Base-by-base conservation (phyloP, 2,888 invertebrate genomes). In the Rhogogaster chlorosoma region DNA sequence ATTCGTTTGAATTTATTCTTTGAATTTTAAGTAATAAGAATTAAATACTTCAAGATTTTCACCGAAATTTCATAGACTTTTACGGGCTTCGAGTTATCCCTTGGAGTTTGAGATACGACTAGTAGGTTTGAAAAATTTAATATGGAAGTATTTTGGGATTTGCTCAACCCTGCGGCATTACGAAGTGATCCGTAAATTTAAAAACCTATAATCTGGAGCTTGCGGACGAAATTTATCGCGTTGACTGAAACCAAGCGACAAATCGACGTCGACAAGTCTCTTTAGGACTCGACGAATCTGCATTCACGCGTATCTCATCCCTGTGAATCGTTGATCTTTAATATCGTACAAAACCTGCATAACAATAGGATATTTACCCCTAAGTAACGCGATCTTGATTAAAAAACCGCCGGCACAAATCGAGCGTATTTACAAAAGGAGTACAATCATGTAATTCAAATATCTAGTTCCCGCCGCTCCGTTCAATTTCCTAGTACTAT, bases 401-500 rank as follows among this genome's bases (percentile, higher is more conserved):
- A 26, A 22, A 73, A 73, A 73, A n/a, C 38, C n/a, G 5, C 5
- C 49, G 18, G 49, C 18, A 36, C 42, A 75, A 22, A 29, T 77
- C 49, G 61, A 45, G 32, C 32, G 32, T 90, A 91, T 91, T 93
- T 92, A 93, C 90, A 93, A 87, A 87, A 92, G 88, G 82, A 93
- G 89, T 86, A 93, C 92, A 87, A 93, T 92, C 92, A 92, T 92
- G 86, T 92, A 92, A 90, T 92, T 92, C 89, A 93, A 89, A 90
- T 91, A 91, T 88, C 89, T 92, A 84, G 90, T 88, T 86, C 90
- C 89, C 61, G 90, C 88, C 86, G 90, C 89, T 70, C 91, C 91
- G 86, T 92, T 92, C 26, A 91, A 82, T 85, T 92, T 91, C 83
- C 90, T 91, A 70, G 89, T 88, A 49, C 89, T 88, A 71, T 88